Evolutionary conservation across 2,888 invertebrate genomes (phyloP).

Genomic region (Lamellibrachia columna): DNA sequence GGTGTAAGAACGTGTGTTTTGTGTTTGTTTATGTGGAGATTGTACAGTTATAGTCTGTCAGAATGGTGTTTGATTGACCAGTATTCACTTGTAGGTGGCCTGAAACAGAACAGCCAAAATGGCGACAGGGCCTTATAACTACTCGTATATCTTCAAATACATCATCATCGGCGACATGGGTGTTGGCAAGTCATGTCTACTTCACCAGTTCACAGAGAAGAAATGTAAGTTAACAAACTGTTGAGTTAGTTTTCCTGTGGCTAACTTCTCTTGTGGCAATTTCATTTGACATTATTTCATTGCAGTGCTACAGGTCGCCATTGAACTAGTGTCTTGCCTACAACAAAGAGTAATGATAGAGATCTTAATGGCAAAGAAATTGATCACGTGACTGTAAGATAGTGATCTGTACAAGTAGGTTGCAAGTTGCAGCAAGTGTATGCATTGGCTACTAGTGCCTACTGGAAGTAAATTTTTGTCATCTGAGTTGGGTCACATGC

Average conservation of each 20-base stretch:
- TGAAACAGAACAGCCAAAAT: conserved; percentile 45
- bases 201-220: conserved; percentile 99
- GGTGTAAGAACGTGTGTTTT: too few relatives aligned
- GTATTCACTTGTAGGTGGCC: neutral
- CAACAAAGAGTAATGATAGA: neutral
- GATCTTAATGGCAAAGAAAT: neutral
- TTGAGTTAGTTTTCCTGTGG: neutral
- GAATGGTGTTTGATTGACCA: neutral
- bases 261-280: neutral
- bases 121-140: conserved; percentile 94
- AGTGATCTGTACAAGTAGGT: too few relatives aligned
- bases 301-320: too few relatives aligned
- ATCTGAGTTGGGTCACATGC: neutral
- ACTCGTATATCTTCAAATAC: conserved; percentile 99
- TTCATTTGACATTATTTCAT: neutral
- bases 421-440: too few relatives aligned
- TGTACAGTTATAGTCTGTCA: too few relatives aligned
- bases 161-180: conserved; percentile 99
- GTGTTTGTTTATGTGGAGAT: too few relatives aligned
- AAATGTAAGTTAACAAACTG: conserved; percentile 85
- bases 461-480: neutral
- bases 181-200: conserved; percentile 97
- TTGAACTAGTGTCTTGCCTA: too few relatives aligned
- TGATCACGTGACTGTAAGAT: neutral
- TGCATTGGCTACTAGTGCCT: neutral